A percentile compares a stretch with the other conserved stretches of the same genome.
Evolutionary conservation across 2,113 vertebrate genomes (phyloP).

Genomic region (Oreochromis niloticus): DNA sequence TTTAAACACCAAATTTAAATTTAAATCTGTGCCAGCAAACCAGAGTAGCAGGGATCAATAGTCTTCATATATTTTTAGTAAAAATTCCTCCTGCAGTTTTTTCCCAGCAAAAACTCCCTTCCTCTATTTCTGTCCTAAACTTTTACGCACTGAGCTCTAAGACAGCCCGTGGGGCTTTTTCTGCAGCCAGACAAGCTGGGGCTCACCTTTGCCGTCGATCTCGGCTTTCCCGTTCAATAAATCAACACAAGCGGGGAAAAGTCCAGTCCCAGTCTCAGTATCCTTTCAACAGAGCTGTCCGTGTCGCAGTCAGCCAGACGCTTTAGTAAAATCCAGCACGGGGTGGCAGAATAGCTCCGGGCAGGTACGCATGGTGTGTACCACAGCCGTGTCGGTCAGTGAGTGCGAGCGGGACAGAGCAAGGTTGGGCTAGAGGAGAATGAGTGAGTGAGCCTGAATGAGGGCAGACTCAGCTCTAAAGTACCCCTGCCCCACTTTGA

Average conservation of each 20-base stretch:
- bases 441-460: slow-evolving; percentile 35
- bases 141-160: neutral
- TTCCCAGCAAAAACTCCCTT: neutral
- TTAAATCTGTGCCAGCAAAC: neutral
- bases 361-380: slow-evolving; percentile 61
- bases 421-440: neutral
- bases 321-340: slow-evolving; percentile 61
- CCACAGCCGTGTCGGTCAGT: neutral
- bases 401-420: neutral
- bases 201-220: slow-evolving; percentile 41
- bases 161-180: neutral
- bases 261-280: neutral
- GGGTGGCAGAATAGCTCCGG: slow-evolving; percentile 39
- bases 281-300: slow-evolving; percentile 18
- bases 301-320: slow-evolving; percentile 33
- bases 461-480: slow-evolving; percentile 68
- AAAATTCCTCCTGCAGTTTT: neutral
- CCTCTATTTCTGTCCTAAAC: neutral
- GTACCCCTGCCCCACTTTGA: slow-evolving; percentile 73
- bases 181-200: neutral
- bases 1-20: neutral
- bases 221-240: neutral
- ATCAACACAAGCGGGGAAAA: neutral
- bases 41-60: neutral
- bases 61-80: neutral